phyloP scores from a whole-genome alignment of 2,888 invertebrate species.

The Papilio protenor region DNA sequence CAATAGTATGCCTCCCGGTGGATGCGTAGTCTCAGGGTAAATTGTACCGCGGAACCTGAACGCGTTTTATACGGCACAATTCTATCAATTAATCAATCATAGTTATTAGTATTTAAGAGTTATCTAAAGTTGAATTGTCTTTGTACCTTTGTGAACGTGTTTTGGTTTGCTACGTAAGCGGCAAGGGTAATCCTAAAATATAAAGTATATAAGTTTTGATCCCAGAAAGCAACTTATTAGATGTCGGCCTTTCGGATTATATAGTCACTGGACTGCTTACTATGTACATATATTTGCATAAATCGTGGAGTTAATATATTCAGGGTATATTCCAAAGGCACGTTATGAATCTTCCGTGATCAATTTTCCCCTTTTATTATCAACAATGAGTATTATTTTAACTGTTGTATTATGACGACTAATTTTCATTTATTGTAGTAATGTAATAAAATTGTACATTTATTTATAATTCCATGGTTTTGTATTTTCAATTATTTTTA shows the following conservation, averaged over 20 bases:
- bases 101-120: too few relatives aligned
- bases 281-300: constrained; percentile 41
- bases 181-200: constrained; percentile 4
- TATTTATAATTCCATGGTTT: not conserved
- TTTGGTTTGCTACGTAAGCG: not conserved
- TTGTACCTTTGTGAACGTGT: not conserved
- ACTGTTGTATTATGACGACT: not conserved
- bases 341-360: constrained; percentile 22
- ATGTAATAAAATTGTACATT: not conserved
- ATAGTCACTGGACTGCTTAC: constrained; percentile 25
- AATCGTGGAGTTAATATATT: constrained; percentile 31
- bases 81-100: too few relatives aligned
- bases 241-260: constrained; percentile 29
- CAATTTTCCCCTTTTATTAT: constrained; percentile 27
- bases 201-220: constrained; percentile 34
- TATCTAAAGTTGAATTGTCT: not conserved
- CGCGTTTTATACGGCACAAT: too few relatives aligned
- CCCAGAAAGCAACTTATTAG: constrained; percentile 26
- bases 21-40: too few relatives aligned
- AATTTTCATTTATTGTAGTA: not conserved
- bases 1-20: too few relatives aligned
- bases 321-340: constrained; percentile 15
- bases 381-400: constrained; percentile 5
- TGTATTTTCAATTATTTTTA: not conserved
- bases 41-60: too few relatives aligned